A percentile compares a stretch with the other conserved stretches of the same genome.
Evolutionary conservation across 2,113 vertebrate species (phyloP).

Genomic region (Burhinus bistriatus): DNA sequence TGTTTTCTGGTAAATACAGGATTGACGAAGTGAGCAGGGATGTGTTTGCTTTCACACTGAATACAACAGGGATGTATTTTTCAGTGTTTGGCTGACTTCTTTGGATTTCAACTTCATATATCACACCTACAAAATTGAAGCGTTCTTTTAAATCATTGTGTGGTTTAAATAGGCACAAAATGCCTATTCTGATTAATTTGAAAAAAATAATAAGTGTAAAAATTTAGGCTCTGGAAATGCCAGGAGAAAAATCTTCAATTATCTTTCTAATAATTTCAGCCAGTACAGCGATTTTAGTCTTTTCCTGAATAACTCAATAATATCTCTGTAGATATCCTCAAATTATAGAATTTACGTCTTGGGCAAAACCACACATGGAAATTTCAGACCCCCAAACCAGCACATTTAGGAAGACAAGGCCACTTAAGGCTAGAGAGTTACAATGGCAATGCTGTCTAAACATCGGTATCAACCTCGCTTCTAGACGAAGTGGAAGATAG

Average conservation of each 20-base stretch:
- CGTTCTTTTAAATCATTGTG: not conserved
- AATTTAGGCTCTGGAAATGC: not conserved
- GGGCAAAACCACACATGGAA: not conserved
- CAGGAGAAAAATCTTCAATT: not conserved
- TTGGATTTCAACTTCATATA: not conserved
- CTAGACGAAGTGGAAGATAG: not conserved
- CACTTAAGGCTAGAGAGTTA: not conserved
- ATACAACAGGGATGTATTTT: not conserved
- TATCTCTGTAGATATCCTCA: not conserved
- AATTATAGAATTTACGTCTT: not conserved
- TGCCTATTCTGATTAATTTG: not conserved
- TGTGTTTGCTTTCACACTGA: constrained; percentile 43
- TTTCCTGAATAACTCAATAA: not conserved
- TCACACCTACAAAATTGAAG: not conserved
- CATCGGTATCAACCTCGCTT: not conserved
- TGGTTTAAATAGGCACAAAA: not conserved
- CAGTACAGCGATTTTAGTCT: not conserved
- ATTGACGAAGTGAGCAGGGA: constrained; percentile 10
- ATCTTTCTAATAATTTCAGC: not conserved
- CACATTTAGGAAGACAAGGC: not conserved
- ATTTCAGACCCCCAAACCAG: not conserved
- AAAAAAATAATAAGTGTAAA: not conserved
- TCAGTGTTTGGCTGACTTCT: not conserved
- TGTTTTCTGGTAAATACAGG: not conserved
- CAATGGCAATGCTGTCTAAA: not conserved